Evolutionary conservation across 2,113 vertebrate genomes (phyloP).

Genomic region (Nycticryphes semicollaris): DNA sequence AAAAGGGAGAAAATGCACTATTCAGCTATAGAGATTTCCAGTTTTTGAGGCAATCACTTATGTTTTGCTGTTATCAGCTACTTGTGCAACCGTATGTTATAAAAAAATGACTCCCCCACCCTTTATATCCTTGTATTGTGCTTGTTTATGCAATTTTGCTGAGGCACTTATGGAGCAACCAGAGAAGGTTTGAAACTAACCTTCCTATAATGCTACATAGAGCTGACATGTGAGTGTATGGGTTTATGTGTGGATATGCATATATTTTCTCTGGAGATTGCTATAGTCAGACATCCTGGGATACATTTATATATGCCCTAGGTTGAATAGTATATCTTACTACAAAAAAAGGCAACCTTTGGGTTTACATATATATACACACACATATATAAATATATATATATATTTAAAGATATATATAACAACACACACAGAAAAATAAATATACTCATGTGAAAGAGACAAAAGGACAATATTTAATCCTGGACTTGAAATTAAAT

Average conservation of each 20-base stretch:
- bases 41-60: constrained; percentile 48
- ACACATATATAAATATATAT: too few species aligned
- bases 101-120: not conserved
- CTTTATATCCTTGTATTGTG: constrained; percentile 55
- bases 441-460: not conserved
- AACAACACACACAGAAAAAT: not conserved
- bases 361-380: too few species aligned
- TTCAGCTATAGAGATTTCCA: constrained; percentile 43
- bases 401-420: not conserved
- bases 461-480: not conserved
- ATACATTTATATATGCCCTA: not conserved
- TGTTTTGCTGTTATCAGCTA: constrained; percentile 69
- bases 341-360: not conserved
- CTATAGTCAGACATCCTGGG: not conserved
- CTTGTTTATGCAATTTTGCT: constrained; percentile 53
- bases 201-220: not conserved
- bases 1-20: constrained; percentile 46
- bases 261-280: not conserved
- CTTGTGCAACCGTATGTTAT: not conserved
- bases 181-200: not conserved
- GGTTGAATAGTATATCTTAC: not conserved
- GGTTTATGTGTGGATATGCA: not conserved
- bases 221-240: not conserved
- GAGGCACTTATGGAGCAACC: not conserved
- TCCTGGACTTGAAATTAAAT: not conserved